These are phyloP conservation scores for Sminthurinus aureus DNA, from an alignment of 2,888 invertebrate genomes.

Conservation along the genomic window DNA sequence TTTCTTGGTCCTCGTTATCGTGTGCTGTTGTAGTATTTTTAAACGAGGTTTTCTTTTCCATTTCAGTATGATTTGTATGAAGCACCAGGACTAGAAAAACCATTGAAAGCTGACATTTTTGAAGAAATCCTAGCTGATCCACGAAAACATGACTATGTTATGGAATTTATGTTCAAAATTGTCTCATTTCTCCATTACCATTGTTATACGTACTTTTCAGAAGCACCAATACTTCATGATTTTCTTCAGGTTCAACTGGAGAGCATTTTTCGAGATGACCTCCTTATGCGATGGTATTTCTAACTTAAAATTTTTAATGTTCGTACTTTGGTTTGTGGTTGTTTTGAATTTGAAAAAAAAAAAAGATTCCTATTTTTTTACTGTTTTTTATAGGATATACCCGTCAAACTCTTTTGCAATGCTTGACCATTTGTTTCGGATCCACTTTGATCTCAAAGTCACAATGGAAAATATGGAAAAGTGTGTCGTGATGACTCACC, in stretches of 20 bases:
- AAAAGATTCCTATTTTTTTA: background rate
- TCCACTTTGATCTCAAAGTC: constrained; percentile 47
- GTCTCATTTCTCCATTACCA: constrained; percentile 53
- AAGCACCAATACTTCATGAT: constrained; percentile 49
- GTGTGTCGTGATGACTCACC: constrained; percentile 49
- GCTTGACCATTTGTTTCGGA: constrained; percentile 49
- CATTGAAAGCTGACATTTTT: constrained; percentile 7
- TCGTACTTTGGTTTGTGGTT: background rate
- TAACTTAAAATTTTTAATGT: background rate
- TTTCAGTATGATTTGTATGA: constrained; percentile 40
- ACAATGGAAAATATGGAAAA: constrained; percentile 54
- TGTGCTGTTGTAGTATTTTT: background rate
- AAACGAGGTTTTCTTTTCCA: too few relatives aligned
- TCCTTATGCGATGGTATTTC: constrained; percentile 52
- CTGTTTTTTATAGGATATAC: constrained; percentile 45
- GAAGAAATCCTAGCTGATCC: constrained; percentile 44
- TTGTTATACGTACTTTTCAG: constrained; percentile 49
- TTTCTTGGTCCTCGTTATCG: background rate
- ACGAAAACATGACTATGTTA: constrained; percentile 51
- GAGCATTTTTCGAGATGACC: constrained; percentile 50
- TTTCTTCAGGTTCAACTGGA: constrained; percentile 52
- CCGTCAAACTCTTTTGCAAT: constrained; percentile 50
- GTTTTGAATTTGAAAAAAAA: background rate
- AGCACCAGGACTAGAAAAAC: background rate
- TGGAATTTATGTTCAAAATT: constrained; percentile 53